Conservation (phyloP, 2,113 vertebrate genomes). For the Erythrocebus patas region DNA sequence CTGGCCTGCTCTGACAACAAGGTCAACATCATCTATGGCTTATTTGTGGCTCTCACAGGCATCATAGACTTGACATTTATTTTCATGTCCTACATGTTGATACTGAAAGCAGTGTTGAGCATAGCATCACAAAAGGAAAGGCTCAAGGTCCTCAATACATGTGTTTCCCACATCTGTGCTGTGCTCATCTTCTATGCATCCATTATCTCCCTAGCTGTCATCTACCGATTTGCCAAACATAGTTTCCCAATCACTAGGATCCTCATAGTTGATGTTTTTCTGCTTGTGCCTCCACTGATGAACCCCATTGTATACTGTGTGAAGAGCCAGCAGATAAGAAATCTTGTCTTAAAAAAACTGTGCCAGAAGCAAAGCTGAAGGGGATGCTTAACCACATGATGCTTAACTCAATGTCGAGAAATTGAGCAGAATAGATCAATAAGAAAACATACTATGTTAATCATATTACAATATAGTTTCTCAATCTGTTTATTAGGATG, state of each 20-base stretch:
- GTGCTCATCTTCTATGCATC: slow-evolving; percentile 61
- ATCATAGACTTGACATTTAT: slow-evolving; percentile 51
- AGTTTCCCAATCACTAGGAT: neutral
- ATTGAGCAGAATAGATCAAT: neutral
- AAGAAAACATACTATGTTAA: neutral
- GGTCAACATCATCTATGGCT: slow-evolving; percentile 41
- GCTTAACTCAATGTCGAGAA: too few relatives aligned
- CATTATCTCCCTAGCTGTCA: slow-evolving; percentile 34
- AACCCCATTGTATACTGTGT: slow-evolving; percentile 55
- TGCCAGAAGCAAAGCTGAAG: slow-evolving; percentile 25
- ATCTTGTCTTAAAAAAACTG: slow-evolving; percentile 26
- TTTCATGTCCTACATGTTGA: slow-evolving; percentile 16
- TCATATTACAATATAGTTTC: neutral
- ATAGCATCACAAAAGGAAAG: slow-evolving; percentile 15
- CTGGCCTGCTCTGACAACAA: slow-evolving; percentile 46
- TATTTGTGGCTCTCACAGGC: slow-evolving; percentile 36
- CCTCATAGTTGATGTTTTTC: slow-evolving; percentile 36
- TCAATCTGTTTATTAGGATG: neutral
- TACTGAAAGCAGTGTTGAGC: slow-evolving; percentile 46
- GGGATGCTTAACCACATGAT: neutral
- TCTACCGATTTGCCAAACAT: neutral
- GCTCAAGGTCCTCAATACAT: slow-evolving; percentile 54
- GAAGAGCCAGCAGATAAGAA: slow-evolving; percentile 56
- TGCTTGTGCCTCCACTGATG: slow-evolving; percentile 48
- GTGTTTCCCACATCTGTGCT: slow-evolving; percentile 51